Percentiles rank a stretch among this genome's conserved stretches.
These are phyloP conservation scores for Pterobdella sp. DNA, from an alignment of 2,888 invertebrate genomes.

Conservation along the genomic window DNA sequence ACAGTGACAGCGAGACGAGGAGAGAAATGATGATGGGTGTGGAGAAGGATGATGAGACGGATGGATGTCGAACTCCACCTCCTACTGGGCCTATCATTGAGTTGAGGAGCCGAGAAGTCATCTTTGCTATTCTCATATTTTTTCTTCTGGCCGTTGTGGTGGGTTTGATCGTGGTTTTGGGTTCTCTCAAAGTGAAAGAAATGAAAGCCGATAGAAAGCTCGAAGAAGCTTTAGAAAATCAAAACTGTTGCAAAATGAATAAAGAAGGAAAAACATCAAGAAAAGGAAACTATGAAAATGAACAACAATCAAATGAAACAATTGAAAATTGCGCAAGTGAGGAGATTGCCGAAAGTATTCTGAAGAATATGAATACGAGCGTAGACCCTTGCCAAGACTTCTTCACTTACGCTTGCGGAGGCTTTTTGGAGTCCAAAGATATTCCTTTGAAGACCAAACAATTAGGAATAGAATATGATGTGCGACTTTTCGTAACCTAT, in stretches of 20 bases:
- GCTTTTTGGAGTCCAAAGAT: conserved; percentile 29
- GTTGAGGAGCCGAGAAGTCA: conserved; percentile 38
- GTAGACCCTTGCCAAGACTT: conserved; percentile 75
- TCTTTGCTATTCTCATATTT: conserved; percentile 38
- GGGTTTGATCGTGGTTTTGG: conserved; percentile 37
- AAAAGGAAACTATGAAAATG: no score
- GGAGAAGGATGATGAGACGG: conserved; percentile 20
- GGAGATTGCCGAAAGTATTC: neutral
- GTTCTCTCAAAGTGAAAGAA: conserved; percentile 20
- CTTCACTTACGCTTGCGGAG: conserved; percentile 68
- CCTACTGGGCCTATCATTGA: conserved; percentile 36
- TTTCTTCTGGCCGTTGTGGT: conserved; percentile 37
- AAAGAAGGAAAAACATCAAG: no score
- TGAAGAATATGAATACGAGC: conserved; percentile 61
- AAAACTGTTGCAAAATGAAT: no score
- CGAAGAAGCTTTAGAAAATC: neutral
- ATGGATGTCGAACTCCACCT: conserved; percentile 30
- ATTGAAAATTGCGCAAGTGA: conserved; percentile 7
- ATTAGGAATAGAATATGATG: conserved; percentile 29
- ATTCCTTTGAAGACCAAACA: conserved; percentile 31
- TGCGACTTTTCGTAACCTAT: no score
- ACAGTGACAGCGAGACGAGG: conserved; percentile 5
- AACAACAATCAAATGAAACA: no score
- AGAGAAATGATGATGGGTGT: neutral
- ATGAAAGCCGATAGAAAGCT: neutral